Evolutionary conservation across 2,797 vertebrate genomes (phyloP).

Genomic region (Anomalospiza imberbis): DNA sequence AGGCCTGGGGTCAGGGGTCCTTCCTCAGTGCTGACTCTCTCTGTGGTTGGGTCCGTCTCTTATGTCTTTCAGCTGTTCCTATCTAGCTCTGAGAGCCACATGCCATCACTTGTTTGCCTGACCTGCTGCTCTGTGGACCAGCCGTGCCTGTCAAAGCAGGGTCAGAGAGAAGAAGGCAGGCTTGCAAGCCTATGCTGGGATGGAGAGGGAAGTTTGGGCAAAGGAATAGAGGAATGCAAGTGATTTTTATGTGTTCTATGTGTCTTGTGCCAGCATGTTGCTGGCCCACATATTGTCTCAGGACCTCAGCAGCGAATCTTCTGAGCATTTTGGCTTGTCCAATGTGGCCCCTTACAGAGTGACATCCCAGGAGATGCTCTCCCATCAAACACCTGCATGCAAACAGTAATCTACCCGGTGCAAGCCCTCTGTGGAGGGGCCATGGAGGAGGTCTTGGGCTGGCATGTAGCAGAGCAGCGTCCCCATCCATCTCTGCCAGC

Average conservation of each 20-base stretch:
- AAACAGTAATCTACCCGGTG: neutral
- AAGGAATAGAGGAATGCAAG: neutral
- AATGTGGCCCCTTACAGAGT: fast-evolving
- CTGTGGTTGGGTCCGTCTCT: neutral
- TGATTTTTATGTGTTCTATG: neutral
- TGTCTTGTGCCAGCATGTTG: neutral
- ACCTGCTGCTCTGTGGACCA: neutral
- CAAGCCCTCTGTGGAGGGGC: neutral
- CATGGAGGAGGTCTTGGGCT: neutral
- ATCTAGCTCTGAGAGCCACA: fast-evolving
- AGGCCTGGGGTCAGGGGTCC: neutral
- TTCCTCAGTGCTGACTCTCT: neutral
- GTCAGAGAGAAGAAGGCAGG: neutral
- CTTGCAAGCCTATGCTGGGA: neutral
- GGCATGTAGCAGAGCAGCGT: neutral
- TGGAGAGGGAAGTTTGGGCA: neutral
- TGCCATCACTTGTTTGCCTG: neutral
- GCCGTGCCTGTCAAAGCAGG: neutral
- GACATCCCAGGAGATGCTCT: neutral
- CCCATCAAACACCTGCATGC: neutral
- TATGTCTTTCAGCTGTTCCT: neutral
- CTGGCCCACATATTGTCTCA: neutral
- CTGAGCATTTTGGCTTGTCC: fast-evolving
- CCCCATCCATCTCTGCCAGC: neutral
- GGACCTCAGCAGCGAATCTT: neutral